phyloP scores from a whole-genome alignment of 1,140 invertebrate genomes.

The Oncopodura yosiiana region DNA sequence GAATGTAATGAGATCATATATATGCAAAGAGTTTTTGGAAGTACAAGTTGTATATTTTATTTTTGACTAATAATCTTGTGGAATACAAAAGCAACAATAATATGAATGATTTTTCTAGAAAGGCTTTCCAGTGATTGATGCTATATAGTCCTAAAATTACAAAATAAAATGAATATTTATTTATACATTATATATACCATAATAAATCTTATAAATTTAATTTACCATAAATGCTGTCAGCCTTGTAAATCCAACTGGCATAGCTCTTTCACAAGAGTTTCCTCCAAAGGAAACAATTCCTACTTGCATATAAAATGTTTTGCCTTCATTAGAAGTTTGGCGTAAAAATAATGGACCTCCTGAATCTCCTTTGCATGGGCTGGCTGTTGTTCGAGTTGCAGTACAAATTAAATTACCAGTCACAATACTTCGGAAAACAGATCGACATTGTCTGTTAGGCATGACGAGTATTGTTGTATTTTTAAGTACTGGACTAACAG shows the following conservation, averaged over 20 bases:
- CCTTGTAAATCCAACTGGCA: slow-evolving; percentile 29
- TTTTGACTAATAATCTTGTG: no score
- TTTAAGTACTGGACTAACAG: slow-evolving; percentile 29
- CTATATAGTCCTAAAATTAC: slow-evolving; percentile 27
- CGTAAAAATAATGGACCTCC: slow-evolving; percentile 24
- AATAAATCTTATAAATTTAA: no score
- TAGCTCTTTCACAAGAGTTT: slow-evolving; percentile 23
- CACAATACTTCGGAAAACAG: slow-evolving; percentile 24
- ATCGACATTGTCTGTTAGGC: slow-evolving; percentile 21
- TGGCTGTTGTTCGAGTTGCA: slow-evolving; percentile 15
- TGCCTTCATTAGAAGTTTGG: slow-evolving; percentile 8
- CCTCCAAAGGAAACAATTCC: slow-evolving; percentile 33
- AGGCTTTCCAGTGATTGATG: slow-evolving; percentile 11
- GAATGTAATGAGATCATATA: no score
- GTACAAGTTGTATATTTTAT: no score
- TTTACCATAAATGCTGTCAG: slow-evolving; percentile 27
- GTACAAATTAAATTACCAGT: slow-evolving; percentile 30
- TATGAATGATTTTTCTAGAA: no score
- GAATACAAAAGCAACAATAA: no score
- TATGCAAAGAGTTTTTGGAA: no score
- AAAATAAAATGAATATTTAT: no score
- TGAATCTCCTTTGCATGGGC: slow-evolving; percentile 28
- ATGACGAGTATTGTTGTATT: slow-evolving; percentile 23
- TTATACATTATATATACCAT: no score
- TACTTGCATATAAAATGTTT: slow-evolving; percentile 23